phyloP scores from a whole-genome alignment of 1,140 invertebrate genomes.

The Pogonognathellus flavescens region DNA sequence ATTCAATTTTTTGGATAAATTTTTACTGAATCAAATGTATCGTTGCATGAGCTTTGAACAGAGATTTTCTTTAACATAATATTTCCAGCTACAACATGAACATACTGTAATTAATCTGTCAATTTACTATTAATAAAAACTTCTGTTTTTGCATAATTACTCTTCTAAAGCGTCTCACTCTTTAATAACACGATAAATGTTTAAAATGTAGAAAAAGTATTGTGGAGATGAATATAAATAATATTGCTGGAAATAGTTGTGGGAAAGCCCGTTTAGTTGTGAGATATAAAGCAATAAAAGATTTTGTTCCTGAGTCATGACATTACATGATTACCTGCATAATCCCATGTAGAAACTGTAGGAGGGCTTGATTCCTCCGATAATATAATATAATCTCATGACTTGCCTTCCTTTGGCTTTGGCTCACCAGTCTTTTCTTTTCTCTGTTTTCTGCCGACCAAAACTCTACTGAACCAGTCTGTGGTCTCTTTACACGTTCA shows the following conservation, averaged over 20 bases:
- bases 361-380: constrained; percentile 17
- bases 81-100: no score
- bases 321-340: constrained; percentile 42
- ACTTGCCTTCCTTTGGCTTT: constrained; percentile 13
- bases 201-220: no score
- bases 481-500: not conserved
- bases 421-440: not conserved
- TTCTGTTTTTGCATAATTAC: no score
- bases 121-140: no score
- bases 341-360: not conserved
- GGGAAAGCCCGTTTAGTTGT: not conserved
- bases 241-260: not conserved
- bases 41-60: no score
- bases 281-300: constrained; percentile 1
- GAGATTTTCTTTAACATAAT: no score
- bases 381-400: constrained; percentile 43
- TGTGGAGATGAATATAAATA: no score
- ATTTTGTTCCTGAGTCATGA: constrained; percentile 29
- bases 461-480: not conserved
- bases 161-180: not conserved
- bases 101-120: no score
- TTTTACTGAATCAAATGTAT: no score
- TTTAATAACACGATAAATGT: not conserved
- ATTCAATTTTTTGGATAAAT: no score
- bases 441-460: constrained; percentile 15